A percentile compares a stretch with the other conserved stretches of the same genome.
Conservation (phyloP, 1,140 invertebrate species). For the Camponotus vicinus region DNA sequence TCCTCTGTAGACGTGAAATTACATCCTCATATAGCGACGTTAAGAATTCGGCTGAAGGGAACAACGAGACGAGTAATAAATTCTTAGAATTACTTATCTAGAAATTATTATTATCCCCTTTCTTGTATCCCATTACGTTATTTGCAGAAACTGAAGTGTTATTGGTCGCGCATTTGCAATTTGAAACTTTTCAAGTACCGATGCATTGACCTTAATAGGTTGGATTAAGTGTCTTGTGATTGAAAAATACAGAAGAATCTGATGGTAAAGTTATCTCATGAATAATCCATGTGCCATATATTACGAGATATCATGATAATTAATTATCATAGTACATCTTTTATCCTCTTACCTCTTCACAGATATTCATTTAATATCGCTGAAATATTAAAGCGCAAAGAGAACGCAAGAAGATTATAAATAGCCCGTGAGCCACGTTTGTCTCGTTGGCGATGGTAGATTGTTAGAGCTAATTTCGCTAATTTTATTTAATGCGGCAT, state of each 20-base stretch:
- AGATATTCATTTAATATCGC: neutral
- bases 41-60: neutral
- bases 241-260: slow-evolving; percentile 22
- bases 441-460: neutral
- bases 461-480: slow-evolving; percentile 31
- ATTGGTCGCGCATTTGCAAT: slow-evolving; percentile 4
- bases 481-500: slow-evolving; percentile 11
- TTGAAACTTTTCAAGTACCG: slow-evolving; percentile 15
- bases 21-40: neutral
- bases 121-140: neutral
- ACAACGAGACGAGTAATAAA: neutral
- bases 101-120: slow-evolving; percentile 29
- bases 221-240: neutral
- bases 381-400: neutral
- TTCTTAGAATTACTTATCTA: neutral
- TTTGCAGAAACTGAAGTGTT: neutral
- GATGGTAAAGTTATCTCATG: slow-evolving; percentile 18
- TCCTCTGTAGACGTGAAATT: too few species aligned
- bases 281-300: slow-evolving; percentile 33
- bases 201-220: slow-evolving; percentile 30
- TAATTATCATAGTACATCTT: slow-evolving; percentile 7
- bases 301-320: slow-evolving; percentile 1
- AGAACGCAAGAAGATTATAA: slow-evolving; percentile 7
- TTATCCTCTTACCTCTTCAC: neutral
- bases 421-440: neutral